Evolutionary conservation across 2,888 invertebrate species (phyloP).

Genomic region (Watsonalla cultraria): DNA sequence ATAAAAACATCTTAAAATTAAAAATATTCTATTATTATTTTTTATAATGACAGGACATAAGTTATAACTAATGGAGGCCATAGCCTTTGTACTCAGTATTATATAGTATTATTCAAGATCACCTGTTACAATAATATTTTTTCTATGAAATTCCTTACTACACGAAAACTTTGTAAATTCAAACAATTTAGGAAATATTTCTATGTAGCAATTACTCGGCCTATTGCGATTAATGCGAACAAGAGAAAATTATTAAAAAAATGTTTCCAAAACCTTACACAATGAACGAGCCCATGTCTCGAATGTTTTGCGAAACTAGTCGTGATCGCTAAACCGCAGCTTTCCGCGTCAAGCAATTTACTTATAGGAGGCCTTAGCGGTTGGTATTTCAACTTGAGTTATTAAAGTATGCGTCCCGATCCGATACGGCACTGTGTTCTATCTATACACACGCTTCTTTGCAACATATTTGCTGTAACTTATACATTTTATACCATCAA

Average conservation of each 20-base stretch:
- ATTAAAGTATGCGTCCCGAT: constrained; percentile 46
- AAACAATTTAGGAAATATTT: not conserved
- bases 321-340: constrained; percentile 66
- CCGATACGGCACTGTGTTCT: constrained; percentile 19
- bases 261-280: constrained; percentile 54
- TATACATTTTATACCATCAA: constrained; percentile 4
- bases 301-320: constrained; percentile 62
- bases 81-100: no score
- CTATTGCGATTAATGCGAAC: constrained; percentile 32
- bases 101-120: no score
- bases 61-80: no score
- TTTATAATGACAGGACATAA: no score
- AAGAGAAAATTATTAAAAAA: constrained; percentile 34
- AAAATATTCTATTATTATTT: no score
- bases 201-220: constrained; percentile 15
- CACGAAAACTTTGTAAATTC: not conserved
- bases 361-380: constrained; percentile 39
- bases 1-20: no score
- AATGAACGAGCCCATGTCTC: constrained; percentile 42
- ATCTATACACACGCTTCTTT: constrained; percentile 17
- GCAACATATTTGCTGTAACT: constrained; percentile 13
- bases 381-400: constrained; percentile 44
- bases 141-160: no score
- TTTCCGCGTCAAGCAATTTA: constrained; percentile 55
- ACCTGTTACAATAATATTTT: no score